Evolutionary conservation across 2,888 invertebrate species (phyloP), one percentile per base, ranked within the genome.

Genomic region (Oeneis ivallda): DNA sequence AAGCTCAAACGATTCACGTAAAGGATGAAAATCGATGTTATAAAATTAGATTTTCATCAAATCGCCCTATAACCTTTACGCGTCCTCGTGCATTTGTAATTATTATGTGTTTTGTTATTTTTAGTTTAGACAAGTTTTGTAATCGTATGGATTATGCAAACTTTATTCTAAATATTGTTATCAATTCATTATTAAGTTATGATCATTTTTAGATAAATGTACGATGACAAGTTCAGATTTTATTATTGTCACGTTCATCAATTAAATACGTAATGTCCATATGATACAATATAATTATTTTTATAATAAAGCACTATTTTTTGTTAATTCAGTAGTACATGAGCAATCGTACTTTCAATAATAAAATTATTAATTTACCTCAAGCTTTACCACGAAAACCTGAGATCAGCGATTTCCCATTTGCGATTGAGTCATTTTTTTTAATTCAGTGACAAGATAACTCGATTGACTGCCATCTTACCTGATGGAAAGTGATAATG

Each of bases 111-210:
- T 58, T 58, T 41, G 19, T 1, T 47, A 15, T 32, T 32, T 9
- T 43, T n/a, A 34, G 19, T 11, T 34, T 2, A 58, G 34, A 15
- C 43, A 47, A 32, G 45, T 58, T 58, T 47, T 15, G 19, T 58
- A 34, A 5, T 47, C 32, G 11, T 45, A 43, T 57, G 37, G 2
- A 37, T 54, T 15, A 54, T 11, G 34, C 7, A 13, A 52, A 53
- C 3, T 53, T 53, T 11, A 17, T 54, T 37, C 11, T 37, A 34
- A n/a, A 7, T n/a, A 7, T 37, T 47, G 8, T 17, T 3, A 9
- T 15, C 2, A 15, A 15, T 15, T 8, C 15, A 9, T 9, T 9
- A 17, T 39, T 6, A 39, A 2, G 2, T 26, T 50, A 26, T 50
- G n/a, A 2, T 50, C 13, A 13, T 26, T 26, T 50, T 50, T 32